Base-by-base conservation (phyloP, 2,888 invertebrate genomes). In the Xylota segnis region DNA sequence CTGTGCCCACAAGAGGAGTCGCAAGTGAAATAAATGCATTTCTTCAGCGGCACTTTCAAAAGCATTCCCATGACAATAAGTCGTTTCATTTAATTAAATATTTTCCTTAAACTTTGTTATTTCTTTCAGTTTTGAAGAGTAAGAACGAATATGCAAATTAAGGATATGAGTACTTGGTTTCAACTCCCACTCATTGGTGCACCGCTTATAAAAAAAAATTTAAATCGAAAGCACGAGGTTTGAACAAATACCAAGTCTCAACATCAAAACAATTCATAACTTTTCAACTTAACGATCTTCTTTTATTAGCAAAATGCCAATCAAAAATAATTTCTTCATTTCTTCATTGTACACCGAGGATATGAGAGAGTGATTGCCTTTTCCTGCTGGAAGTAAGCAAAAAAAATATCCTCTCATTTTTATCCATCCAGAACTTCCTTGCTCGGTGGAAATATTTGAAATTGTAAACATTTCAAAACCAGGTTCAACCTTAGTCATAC, bases 261-360 rank as follows among this genome's bases (percentile, higher is more conserved):
- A 86, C 76, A 86, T 86, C 82, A 86, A 86, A 86, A 86, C 81
- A 81, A 86, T 82, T 86, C 82, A 86, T 86, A 86, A 86, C 81
- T 82, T 82, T 81, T 81, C 82, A 86, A 86, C 86, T 86, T 72
- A 77, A 86, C 86, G 82, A 82, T 82, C 82, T 81, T 82, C 82
- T 86, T 86, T 82, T 86, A 86, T 86, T 86, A 86, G 86, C 71
- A 76, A 86, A 86, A 86, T 86, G 86, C 82, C 86, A 86, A 86
- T 86, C 86, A 86, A 86, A 86, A 86, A 86, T 86, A 76, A 86
- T 86, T 86, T 86, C 82, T 86, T 82, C 66, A 86, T 76, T 79
- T 86, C 43, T 54, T 43, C 61, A 66, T 68, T 72, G 76, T 81
- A 43, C 32, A 72, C 56, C 54, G 7, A 72, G 63, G 47, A 63